Base-by-base conservation (phyloP, 64 coral and sea anemone genomes). In the Acropora yongei region DNA sequence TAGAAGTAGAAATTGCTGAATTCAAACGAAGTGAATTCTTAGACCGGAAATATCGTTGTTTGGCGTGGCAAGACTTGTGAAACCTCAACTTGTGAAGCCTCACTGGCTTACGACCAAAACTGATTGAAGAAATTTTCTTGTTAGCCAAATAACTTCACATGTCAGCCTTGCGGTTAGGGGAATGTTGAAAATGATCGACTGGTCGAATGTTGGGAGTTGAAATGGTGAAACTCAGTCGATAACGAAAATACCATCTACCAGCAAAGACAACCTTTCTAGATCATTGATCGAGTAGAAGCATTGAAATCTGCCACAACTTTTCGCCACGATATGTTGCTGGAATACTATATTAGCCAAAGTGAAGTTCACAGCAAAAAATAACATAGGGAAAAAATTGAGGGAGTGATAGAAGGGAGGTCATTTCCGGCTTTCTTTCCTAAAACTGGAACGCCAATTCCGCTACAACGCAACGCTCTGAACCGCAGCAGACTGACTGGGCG, bases 11-110 rank as follows among this genome's bases (percentile, higher is more conserved):
- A 44, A n/a, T 8, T 8, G 5, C 44, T 46, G 0, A 4, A 16
- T 68, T 84, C 61, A 66, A 13, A 45, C 30, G 47, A 85, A 9
- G 8, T 17, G 13, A 30, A 8, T 47, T 49, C 10, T 46, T n/a
- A 4, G 43, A 72, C 82, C 82, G 82, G 82, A 85, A 85, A 85
- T 85, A 9, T 44, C 63, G 16, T 72, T 85, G 44, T 85, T 85
- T 85, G 82, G 63, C 61, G 82, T 68, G 82, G 61, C 82, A 12
- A 67, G 65, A 83, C 65, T 41, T 83, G 41, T 68, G 41, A 48
- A 18, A n/a, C 67, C 17, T 46, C 8, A 48, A 49, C 44, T 14
- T 18, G 46, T 9, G 4, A 41, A 41, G 58, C 58, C 41, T 67
- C 45, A 12, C 12, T 78, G 41, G 3, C 41, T 13, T 42, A 76